Evolutionary conservation across 2,888 invertebrate genomes (phyloP), one percentile per base, ranked within the genome.

Genomic region (Meteorus colon): DNA sequence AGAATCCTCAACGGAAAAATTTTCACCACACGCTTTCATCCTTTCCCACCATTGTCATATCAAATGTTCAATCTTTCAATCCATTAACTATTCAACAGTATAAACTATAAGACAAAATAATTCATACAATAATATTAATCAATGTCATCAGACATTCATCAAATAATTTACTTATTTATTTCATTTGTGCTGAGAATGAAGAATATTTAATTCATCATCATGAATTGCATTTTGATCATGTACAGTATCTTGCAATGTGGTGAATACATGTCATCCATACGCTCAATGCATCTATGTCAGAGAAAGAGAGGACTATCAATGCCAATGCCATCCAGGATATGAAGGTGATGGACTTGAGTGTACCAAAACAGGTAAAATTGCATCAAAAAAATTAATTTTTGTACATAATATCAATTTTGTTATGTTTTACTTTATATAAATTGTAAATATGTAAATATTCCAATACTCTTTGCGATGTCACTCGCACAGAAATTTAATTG

Each of bases 261-360:
- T 95, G 76, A 92, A 94, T 81, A 94, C 95, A 84, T 98, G 98
- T 87, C 95, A 97, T 83, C 92, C 93, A 19, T 93, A 96, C 86
- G 97, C 97, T 5, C 92, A 94, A 70, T 98, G 98, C 87, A 91
- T 93, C 73, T 93, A 91, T 88, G 90, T 92, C 62, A 90, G 92
- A 16, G 88, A 91, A 37, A 90, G 91, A 2, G 90, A 92, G 72
- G 90, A 91, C 1, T 93, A 93, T 82, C 90, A 91, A 75, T 98
- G 98, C 86, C 92, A 93, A 63, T 98, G 98, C 86, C 94, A 94
- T 76, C 92, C 93, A n/a, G 97, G 96, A 4, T 97, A 93, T 90
- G 93, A 94, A 85, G 97, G 97, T 29, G 96, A 97, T 87, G 97
- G 97, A 10, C 92, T 92, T 78, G 92, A 92, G 81, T 97, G 97